Percentiles rank a stretch among this genome's conserved stretches.
Evolutionary conservation across 2,113 vertebrate genomes (phyloP).

Genomic region (Perccottus glenii): DNA sequence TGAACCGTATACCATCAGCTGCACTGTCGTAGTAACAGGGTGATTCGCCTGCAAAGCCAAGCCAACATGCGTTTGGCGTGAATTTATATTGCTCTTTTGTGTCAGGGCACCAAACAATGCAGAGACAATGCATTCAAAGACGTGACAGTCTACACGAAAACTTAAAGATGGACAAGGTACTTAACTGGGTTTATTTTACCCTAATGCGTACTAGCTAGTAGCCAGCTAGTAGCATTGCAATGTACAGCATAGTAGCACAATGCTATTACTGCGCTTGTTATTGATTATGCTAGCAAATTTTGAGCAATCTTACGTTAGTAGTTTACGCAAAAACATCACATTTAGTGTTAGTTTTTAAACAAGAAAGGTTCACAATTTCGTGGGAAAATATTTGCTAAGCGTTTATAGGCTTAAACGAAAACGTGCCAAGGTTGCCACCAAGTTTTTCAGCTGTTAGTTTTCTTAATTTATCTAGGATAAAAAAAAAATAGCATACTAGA

Average conservation of each 20-base stretch:
- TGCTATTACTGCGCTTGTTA: neutral
- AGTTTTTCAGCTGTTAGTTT: neutral
- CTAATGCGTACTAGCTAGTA: slow-evolving; percentile 10
- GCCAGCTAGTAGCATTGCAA: neutral
- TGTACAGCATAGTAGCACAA: neutral
- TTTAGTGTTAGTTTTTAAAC: neutral
- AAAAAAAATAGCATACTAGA: too few relatives aligned
- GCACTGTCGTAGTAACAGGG: slow-evolving; percentile 47
- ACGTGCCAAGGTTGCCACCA: neutral
- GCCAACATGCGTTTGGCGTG: neutral
- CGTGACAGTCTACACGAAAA: slow-evolving; percentile 23
- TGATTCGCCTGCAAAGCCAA: slow-evolving; percentile 4
- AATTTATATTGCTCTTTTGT: neutral
- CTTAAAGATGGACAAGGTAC: slow-evolving; percentile 61
- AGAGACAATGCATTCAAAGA: neutral
- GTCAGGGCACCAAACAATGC: neutral
- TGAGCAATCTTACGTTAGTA: slow-evolving; percentile 3
- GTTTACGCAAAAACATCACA: neutral
- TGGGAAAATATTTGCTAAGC: neutral
- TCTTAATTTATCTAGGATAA: neutral
- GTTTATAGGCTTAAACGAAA: neutral
- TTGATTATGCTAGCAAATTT: slow-evolving; percentile 7
- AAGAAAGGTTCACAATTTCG: neutral
- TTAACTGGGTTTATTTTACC: neutral
- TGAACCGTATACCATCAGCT: slow-evolving; percentile 29